phyloP scores from a whole-genome alignment of 2,888 invertebrate genomes.

The Apodemia mormo region DNA sequence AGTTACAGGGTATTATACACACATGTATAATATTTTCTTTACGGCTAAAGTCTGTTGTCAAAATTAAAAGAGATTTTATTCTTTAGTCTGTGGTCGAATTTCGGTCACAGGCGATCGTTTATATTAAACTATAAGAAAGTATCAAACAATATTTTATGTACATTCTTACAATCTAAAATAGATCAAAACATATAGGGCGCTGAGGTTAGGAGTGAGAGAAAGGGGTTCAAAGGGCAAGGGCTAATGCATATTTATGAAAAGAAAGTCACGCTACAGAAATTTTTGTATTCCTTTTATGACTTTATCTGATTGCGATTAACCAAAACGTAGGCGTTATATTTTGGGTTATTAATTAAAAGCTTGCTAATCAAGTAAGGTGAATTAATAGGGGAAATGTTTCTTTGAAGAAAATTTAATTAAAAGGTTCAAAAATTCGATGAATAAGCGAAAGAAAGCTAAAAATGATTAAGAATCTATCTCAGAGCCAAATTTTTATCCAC shows the following conservation, averaged over 20 bases:
- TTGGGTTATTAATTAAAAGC: slow-evolving; percentile 13
- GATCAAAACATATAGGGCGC: slow-evolving; percentile 5
- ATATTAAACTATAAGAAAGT: not conserved
- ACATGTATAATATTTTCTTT: no score
- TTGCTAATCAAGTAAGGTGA: slow-evolving; percentile 4
- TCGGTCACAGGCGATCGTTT: no score
- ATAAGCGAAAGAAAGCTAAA: not conserved
- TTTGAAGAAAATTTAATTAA: not conserved
- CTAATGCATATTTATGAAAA: slow-evolving; percentile 10
- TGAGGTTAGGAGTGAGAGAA: not conserved
- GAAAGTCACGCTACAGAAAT: slow-evolving; percentile 11
- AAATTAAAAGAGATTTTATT: no score
- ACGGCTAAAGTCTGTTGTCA: no score
- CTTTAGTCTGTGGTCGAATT: no score
- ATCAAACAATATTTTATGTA: not conserved
- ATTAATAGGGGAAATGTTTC: slow-evolving; percentile 6
- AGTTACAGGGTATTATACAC: no score
- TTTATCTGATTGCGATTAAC: slow-evolving; percentile 7
- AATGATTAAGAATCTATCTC: no score
- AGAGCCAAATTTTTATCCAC: no score
- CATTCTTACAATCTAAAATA: not conserved
- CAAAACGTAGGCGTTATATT: slow-evolving; percentile 5
- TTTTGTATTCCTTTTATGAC: slow-evolving; percentile 4
- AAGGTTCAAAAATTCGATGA: not conserved
- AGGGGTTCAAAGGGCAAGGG: slow-evolving; percentile 3